A percentile compares a stretch with the other conserved stretches of the same genome.
Conservation (phyloP, 2,888 invertebrate genomes). For the Zelleria hepariella region DNA sequence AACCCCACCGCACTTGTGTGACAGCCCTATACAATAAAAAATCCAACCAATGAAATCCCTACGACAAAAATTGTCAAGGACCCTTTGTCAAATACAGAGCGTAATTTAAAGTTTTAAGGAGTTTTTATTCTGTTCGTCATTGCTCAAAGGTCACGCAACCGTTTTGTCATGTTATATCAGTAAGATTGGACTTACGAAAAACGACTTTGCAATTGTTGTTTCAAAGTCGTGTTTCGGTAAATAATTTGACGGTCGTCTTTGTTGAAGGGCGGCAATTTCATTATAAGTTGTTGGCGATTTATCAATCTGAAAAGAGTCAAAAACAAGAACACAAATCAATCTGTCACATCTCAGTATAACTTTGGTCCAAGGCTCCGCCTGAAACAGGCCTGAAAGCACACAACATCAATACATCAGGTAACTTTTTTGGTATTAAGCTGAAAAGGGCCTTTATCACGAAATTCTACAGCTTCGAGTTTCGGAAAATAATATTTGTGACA, state of each 20-base stretch:
- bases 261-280: neutral
- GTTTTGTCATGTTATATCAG: neutral
- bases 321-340: conserved; percentile 12
- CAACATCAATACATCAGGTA: too few relatives aligned
- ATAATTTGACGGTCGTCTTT: neutral
- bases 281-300: neutral
- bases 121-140: conserved; percentile 13
- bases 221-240: neutral
- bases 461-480: too few relatives aligned
- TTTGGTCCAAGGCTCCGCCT: too few relatives aligned
- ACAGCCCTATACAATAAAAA: conserved; percentile 27
- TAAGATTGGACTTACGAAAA: neutral
- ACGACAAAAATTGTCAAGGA: conserved; percentile 26
- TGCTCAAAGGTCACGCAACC: neutral
- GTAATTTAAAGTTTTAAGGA: conserved; percentile 31
- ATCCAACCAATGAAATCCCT: conserved; percentile 32
- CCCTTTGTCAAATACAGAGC: conserved; percentile 30
- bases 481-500: too few relatives aligned
- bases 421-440: too few relatives aligned
- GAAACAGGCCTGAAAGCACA: too few relatives aligned
- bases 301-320: neutral
- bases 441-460: too few relatives aligned
- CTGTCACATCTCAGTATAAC: conserved; percentile 11
- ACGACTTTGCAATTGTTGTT: neutral
- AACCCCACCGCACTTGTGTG: conserved; percentile 18